Conservation (phyloP, 2,113 vertebrate species). For the Acrocephalus kingi region DNA sequence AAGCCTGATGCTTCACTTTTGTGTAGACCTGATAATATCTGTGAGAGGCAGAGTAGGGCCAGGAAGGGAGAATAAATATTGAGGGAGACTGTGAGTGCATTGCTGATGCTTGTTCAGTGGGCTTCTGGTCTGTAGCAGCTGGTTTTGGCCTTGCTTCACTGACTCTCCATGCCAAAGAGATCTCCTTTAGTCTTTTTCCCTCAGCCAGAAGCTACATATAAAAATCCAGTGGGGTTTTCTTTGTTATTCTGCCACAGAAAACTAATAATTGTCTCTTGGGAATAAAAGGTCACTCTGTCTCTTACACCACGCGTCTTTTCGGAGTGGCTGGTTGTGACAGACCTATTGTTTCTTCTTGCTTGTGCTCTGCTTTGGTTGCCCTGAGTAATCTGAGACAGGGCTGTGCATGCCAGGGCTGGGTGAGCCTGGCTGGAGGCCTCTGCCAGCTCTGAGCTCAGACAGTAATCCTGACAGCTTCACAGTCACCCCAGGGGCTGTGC, state of each 20-base stretch:
- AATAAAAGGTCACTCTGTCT: constrained; percentile 39
- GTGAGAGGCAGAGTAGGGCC: not conserved
- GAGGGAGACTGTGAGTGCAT: not conserved
- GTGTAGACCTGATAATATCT: not conserved
- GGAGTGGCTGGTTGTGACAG: constrained; percentile 42
- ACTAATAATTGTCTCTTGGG: constrained; percentile 42
- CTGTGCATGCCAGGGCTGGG: constrained; percentile 51
- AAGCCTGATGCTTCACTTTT: not conserved
- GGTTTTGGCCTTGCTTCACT: not conserved
- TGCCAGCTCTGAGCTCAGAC: constrained; percentile 67
- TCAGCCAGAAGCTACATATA: not conserved
- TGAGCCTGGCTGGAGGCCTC: not conserved
- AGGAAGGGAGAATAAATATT: not conserved
- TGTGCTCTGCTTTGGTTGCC: not conserved
- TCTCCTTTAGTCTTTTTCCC: not conserved
- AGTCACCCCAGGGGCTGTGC: not conserved
- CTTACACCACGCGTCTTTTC: not conserved
- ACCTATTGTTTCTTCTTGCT: constrained; percentile 56
- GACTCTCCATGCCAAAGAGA: not conserved
- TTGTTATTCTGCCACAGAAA: constrained; percentile 57
- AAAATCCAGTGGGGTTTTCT: constrained; percentile 33
- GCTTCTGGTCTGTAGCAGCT: not conserved
- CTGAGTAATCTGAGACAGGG: constrained; percentile 33
- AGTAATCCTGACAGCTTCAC: constrained; percentile 1
- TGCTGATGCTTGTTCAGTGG: not conserved